Percentiles rank a stretch among this genome's conserved stretches.
Conservation (phyloP, 2,113 vertebrate genomes). For the Hippocampus zosterae region DNA sequence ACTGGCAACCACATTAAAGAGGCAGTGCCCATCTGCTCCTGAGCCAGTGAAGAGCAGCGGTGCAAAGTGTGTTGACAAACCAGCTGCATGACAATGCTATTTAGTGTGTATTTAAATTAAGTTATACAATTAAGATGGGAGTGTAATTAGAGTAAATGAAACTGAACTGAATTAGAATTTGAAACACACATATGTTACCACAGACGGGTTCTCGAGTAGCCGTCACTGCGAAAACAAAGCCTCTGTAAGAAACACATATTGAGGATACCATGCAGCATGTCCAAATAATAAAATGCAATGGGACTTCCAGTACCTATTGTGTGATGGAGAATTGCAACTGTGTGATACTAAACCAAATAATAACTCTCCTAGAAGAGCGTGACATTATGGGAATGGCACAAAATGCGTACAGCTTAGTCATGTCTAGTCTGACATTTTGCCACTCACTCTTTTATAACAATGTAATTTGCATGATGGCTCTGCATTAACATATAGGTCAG, state of each 20-base stretch:
- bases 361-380: background rate
- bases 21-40: constrained; percentile 18
- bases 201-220: constrained; percentile 10
- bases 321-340: background rate
- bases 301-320: background rate
- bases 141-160: constrained; percentile 31
- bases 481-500: background rate
- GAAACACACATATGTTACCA: constrained; percentile 35
- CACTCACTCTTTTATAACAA: background rate
- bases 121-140: constrained; percentile 9
- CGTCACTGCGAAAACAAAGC: background rate
- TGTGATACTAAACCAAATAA: background rate
- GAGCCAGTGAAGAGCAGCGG: constrained; percentile 22
- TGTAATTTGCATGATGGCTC: background rate
- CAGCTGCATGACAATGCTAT: constrained; percentile 14
- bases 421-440: background rate
- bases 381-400: background rate
- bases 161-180: constrained; percentile 13
- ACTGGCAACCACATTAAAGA: constrained; percentile 26
- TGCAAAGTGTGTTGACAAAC: constrained; percentile 39
- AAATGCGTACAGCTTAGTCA: background rate
- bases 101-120: constrained; percentile 28
- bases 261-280: background rate
- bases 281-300: background rate
- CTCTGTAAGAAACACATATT: constrained; percentile 13